Base-by-base conservation (phyloP, 2,113 vertebrate genomes). In the Gymnarchus niloticus region DNA sequence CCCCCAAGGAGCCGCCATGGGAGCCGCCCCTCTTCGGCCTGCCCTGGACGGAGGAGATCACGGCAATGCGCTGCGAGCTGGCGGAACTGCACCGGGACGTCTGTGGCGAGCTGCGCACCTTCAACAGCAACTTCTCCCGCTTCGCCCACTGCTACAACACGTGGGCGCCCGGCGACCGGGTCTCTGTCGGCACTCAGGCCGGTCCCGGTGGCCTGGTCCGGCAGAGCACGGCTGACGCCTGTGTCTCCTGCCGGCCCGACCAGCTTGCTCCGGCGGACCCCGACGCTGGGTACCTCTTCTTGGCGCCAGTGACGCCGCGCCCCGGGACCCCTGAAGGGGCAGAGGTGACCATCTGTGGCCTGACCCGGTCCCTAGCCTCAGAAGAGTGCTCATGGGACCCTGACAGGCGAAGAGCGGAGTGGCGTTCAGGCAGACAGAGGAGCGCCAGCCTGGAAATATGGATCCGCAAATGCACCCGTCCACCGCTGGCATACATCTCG, bases 31-130 rank as follows among this genome's bases (percentile, higher is more conserved):
- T 94, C n/a, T 93, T 94, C 86, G 94, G 92, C 89, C 93, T 94
- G 91, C 94, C 94, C 87, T 95, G 94, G 94, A 94, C 94, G 73
- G 94, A 95, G 85, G 94, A 95, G 86, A 94, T 95, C 21, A 93
- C 94, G 0, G 94, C 94, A 76, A 95, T 95, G 94, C 93, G 94
- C 6, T 89, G 91, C 80, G 94, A 95, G 88, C 89, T 95, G 12
- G 91, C 94, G 1, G 94, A 95, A 23, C 93, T 95, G 21, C 90
- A 94, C 83, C 91, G 91, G 57, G 94, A 95, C 88, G 92, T 95
- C 51, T 95, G 94, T 86, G 91, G 90, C 84, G 94, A 95, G 80
- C 94, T 95, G 7, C 91, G 94, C 83, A 94, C 94, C 88, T 95
- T 95, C 88, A 95, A 95, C 90, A 94, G 91, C 84, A 94, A 95